Conservation (phyloP, 2,797 vertebrate species). For the Gobionotothen gibberifrons region DNA sequence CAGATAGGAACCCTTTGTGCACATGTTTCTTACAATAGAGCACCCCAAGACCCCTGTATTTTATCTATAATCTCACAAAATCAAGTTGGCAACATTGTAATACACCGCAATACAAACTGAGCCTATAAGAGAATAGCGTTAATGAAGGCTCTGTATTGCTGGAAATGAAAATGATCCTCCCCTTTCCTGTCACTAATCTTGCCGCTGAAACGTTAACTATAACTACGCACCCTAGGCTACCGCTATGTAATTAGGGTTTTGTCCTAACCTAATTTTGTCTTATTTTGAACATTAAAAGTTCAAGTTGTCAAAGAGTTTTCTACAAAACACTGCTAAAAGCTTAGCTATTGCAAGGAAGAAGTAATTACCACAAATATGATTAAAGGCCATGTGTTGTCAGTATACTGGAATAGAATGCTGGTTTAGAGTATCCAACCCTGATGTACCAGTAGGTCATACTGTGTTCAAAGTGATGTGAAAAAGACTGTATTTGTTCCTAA, state of each 20-base stretch:
- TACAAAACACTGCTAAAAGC: neutral
- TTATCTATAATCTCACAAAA: too few relatives aligned
- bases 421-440: neutral
- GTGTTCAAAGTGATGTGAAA: neutral
- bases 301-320: neutral
- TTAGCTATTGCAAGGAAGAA: too few relatives aligned
- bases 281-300: neutral
- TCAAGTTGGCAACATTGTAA: too few relatives aligned
- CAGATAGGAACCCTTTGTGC: neutral
- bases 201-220: too few relatives aligned
- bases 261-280: neutral
- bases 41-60: too few relatives aligned
- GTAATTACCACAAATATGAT: neutral
- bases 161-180: too few relatives aligned
- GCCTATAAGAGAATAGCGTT: too few relatives aligned
- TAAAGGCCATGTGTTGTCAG: neutral
- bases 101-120: too few relatives aligned
- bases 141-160: too few relatives aligned
- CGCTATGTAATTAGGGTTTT: neutral
- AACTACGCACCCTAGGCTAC: too few relatives aligned
- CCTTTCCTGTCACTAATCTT: too few relatives aligned
- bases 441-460: neutral
- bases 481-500: conserved; percentile 4
- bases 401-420: neutral
- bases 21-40: too few relatives aligned